Base-by-base conservation (phyloP, 2,797 vertebrate genomes). In the Gymnothorax reevesii region DNA sequence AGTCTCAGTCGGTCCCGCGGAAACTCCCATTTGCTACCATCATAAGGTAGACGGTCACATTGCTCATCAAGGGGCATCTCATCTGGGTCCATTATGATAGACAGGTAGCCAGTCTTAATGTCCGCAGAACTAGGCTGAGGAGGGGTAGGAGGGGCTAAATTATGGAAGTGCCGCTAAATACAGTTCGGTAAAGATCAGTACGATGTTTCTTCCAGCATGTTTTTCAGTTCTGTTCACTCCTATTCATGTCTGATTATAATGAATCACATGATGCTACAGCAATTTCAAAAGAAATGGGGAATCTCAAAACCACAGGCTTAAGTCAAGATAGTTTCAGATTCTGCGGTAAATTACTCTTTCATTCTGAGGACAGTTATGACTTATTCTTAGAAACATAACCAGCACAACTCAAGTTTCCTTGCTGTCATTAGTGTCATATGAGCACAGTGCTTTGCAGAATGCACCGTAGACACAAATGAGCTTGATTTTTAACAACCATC, bases 21-120 rank as follows among this genome's bases (percentile, higher is more conserved):
- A 93, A 99, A 99, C 93, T 99, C 97, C 98, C 98, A 99, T 89
- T 98, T 98, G 87, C 93, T 98, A 95, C 97, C 96, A 91, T 99
- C 97, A 0, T 99, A 99, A 85, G 97, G 97, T 59, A 99, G 96
- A 7, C 97, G 96, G 2, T 98, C 97, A 20, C 97, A 97, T 91
- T 99, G 98, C 92, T 99, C 97, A 0, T 98, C 97, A 0, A 98
- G 95, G 2, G 98, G 97, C 93, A 97, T 96, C 92, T 98, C 97
- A 49, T 98, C 98, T 0, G 97, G 97, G 92, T 99, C 97, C 94
- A 99, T 98, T 91, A 99, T 98, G 86, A 99, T 99, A 0, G 98
- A 99, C 55, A 98, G 95, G 91, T 97, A 97, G 73, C 97, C 97
- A 86, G 97, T 97, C 89, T 98, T 99, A 84, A 98, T 97, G 79